Evolutionary conservation across 2,797 vertebrate genomes (phyloP).

Genomic region (Serranus cabrilla): DNA sequence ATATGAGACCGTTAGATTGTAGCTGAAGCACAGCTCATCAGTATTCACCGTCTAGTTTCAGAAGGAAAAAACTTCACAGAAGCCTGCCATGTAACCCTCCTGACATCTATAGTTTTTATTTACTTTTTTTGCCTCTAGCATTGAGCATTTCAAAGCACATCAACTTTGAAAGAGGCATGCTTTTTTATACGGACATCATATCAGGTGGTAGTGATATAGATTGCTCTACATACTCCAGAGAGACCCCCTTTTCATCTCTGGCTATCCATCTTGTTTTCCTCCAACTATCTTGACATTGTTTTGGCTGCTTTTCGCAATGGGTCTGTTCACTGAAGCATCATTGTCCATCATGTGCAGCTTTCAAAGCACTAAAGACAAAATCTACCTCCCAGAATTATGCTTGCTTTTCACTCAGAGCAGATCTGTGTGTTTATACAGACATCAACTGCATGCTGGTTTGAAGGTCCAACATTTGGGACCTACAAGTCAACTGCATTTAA

Average conservation of each 20-base stretch:
- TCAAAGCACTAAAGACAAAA: constrained; percentile 20
- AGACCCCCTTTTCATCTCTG: constrained; percentile 56
- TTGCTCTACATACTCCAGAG: constrained; percentile 37
- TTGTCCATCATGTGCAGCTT: constrained; percentile 22
- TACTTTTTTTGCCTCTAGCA: constrained; percentile 1
- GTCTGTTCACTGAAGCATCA: constrained; percentile 37
- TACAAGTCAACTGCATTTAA: background rate
- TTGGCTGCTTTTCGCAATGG: constrained; percentile 20
- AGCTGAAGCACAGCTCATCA: background rate
- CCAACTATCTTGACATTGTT: constrained; percentile 18
- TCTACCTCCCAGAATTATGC: background rate
- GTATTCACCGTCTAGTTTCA: background rate
- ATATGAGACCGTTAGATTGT: background rate
- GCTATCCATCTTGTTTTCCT: constrained; percentile 53
- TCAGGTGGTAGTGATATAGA: constrained; percentile 29
- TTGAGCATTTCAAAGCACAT: constrained; percentile 14
- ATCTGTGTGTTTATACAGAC: constrained; percentile 1
- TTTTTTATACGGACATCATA: constrained; percentile 41
- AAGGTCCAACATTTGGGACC: background rate
- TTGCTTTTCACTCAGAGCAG: constrained; percentile 2
- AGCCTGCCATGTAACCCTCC: background rate
- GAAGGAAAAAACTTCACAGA: background rate
- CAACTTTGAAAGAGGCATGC: constrained; percentile 17
- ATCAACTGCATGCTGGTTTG: background rate
- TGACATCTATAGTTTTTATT: constrained; percentile 25